Evolutionary conservation across 2,888 invertebrate genomes (phyloP).

Genomic region (Campoplex nolae): DNA sequence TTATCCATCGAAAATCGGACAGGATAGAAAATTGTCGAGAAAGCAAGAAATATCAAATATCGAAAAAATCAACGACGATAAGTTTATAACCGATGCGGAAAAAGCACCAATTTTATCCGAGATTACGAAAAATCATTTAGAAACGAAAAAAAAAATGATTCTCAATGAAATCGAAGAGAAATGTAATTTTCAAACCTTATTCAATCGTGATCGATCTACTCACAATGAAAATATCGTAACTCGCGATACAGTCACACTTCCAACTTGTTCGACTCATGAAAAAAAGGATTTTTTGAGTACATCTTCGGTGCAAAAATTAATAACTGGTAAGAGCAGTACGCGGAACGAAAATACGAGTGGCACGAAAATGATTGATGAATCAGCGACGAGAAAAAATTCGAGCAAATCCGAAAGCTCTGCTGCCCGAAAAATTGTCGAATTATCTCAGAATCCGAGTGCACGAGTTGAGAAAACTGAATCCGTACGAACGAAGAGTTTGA

Average conservation of each 20-base stretch:
- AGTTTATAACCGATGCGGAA: not conserved
- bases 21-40: not conserved
- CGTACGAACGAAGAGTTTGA: not conserved
- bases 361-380: constrained; percentile 43
- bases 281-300: constrained; percentile 3
- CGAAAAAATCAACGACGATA: constrained; percentile 3
- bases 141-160: constrained; percentile 30
- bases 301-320: constrained; percentile 44
- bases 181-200: constrained; percentile 40
- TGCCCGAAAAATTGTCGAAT: not conserved
- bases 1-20: not conserved
- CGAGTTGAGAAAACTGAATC: constrained; percentile 29
- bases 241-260: constrained; percentile 27
- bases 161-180: constrained; percentile 38
- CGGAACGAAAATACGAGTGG: constrained; percentile 12
- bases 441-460: not conserved
- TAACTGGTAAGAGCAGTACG: constrained; percentile 9
- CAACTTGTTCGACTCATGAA: constrained; percentile 18
- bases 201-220: constrained; percentile 26
- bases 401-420: constrained; percentile 30
- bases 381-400: constrained; percentile 36
- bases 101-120: not conserved
- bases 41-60: not conserved
- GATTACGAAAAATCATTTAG: constrained; percentile 17
- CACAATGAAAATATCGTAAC: constrained; percentile 15